phyloP scores from a whole-genome alignment of 2,797 vertebrate species.

The Tragopan temminckii region DNA sequence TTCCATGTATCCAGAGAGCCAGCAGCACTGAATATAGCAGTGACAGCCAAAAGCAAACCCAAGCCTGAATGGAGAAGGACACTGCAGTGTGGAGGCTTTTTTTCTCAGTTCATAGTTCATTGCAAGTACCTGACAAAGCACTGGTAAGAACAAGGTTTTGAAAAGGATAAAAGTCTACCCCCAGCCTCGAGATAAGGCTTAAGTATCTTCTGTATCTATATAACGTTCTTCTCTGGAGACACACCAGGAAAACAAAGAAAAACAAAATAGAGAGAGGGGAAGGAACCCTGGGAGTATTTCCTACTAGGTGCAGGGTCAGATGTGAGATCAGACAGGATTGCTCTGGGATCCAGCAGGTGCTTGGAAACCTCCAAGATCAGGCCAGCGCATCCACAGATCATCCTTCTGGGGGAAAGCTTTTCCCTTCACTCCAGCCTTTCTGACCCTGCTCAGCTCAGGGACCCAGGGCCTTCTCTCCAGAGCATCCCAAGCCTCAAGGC shows the following conservation, averaged over 20 bases:
- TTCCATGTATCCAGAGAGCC: background rate
- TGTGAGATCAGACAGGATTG: background rate
- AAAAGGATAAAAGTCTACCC: background rate
- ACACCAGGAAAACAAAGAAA: background rate
- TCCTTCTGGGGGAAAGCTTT: accelerated
- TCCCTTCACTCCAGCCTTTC: background rate
- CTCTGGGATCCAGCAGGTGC: background rate
- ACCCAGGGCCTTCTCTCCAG: background rate
- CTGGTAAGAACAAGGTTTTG: background rate
- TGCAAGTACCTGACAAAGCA: background rate
- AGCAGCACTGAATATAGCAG: background rate
- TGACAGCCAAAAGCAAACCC: background rate
- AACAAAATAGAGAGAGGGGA: background rate
- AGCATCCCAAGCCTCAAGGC: no score
- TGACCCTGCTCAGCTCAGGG: background rate
- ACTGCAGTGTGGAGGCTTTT: background rate
- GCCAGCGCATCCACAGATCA: background rate
- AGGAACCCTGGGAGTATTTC: background rate
- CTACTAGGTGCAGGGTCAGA: background rate
- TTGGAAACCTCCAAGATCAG: accelerated
- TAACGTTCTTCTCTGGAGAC: background rate
- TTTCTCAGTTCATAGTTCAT: background rate
- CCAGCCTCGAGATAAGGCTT: background rate
- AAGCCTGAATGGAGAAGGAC: background rate
- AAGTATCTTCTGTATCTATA: background rate